A percentile compares a stretch with the other conserved stretches of the same genome.
phyloP scores from a whole-genome alignment of 1,140 invertebrate genomes.

The Coenobita brevimanus region DNA sequence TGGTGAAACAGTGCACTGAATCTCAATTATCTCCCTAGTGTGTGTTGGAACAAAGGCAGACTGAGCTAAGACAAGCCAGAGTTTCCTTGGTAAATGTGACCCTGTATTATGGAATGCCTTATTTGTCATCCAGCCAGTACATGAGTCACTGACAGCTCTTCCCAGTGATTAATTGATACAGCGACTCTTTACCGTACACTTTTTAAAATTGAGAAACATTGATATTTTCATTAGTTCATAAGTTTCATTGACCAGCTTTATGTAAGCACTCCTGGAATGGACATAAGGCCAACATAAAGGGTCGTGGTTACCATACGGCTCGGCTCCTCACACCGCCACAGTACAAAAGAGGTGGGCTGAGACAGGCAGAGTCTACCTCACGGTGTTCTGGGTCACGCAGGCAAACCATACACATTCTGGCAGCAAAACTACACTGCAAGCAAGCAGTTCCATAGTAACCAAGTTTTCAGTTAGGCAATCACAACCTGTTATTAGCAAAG shows the following conservation, averaged over 20 bases:
- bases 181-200: too few species aligned
- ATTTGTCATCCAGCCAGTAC: slow-evolving; percentile 37
- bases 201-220: too few species aligned
- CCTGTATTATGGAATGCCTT: slow-evolving; percentile 46
- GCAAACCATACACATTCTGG: slow-evolving; percentile 34
- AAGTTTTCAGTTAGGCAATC: slow-evolving; percentile 15
- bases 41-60: slow-evolving; percentile 61
- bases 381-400: slow-evolving; percentile 50
- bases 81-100: slow-evolving; percentile 45
- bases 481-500: background rate
- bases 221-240: too few species aligned
- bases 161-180: background rate
- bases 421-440: slow-evolving; percentile 14
- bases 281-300: slow-evolving; percentile 36
- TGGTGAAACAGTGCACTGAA: background rate
- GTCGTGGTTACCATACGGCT: slow-evolving; percentile 43
- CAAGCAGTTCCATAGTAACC: slow-evolving; percentile 21
- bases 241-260: too few species aligned
- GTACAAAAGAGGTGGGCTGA: slow-evolving; percentile 64
- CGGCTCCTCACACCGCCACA: slow-evolving; percentile 58
- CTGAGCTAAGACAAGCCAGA: slow-evolving; percentile 53
- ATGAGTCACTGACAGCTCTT: slow-evolving; percentile 9
- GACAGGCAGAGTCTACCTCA: slow-evolving; percentile 64
- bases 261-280: too few species aligned
- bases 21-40: slow-evolving; percentile 50